Evolutionary conservation across 2,888 invertebrate genomes (phyloP).

Genomic region (Lasioglossum malachurum): DNA sequence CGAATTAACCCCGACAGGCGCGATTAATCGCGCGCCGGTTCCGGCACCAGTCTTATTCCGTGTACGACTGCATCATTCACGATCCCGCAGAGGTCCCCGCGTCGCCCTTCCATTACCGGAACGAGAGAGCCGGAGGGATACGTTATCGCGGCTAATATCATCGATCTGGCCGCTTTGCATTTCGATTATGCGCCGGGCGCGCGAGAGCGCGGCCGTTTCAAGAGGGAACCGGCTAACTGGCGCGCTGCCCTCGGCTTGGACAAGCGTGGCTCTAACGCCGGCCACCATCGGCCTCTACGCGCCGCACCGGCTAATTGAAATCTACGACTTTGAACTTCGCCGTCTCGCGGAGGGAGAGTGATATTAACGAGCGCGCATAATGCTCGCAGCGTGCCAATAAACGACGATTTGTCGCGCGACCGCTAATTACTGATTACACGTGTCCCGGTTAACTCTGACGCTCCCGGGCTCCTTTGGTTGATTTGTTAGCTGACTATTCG

Average conservation of each 20-base stretch:
- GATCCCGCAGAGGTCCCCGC: conserved; percentile 17
- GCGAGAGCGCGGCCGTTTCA: not conserved
- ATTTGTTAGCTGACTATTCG: conserved; percentile 42
- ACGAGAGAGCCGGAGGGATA: conserved; percentile 56
- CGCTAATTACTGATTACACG: conserved; percentile 70
- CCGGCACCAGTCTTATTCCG: conserved; percentile 56
- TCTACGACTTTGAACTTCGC: conserved; percentile 81
- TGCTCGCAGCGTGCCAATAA: conserved; percentile 54
- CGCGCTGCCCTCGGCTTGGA: not conserved
- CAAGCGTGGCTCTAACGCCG: conserved; percentile 29
- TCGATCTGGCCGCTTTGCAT: conserved; percentile 71
- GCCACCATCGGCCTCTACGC: too few relatives aligned
- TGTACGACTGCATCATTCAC: conserved; percentile 65
- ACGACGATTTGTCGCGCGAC: conserved; percentile 66
- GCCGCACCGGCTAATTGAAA: conserved; percentile 78
- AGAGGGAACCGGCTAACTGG: conserved; percentile 20
- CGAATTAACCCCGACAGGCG: conserved; percentile 53
- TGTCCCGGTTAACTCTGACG: conserved; percentile 49
- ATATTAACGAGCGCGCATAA: conserved; percentile 56
- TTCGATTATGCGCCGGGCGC: conserved; percentile 62
- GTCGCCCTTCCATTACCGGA: conserved; percentile 60
- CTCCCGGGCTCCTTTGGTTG: conserved; percentile 42
- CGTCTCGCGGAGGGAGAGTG: conserved; percentile 49
- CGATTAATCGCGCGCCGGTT: conserved; percentile 61
- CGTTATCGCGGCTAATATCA: conserved; percentile 71